Evolutionary conservation across 2,113 vertebrate genomes (phyloP).

Genomic region (Cariama cristata): DNA sequence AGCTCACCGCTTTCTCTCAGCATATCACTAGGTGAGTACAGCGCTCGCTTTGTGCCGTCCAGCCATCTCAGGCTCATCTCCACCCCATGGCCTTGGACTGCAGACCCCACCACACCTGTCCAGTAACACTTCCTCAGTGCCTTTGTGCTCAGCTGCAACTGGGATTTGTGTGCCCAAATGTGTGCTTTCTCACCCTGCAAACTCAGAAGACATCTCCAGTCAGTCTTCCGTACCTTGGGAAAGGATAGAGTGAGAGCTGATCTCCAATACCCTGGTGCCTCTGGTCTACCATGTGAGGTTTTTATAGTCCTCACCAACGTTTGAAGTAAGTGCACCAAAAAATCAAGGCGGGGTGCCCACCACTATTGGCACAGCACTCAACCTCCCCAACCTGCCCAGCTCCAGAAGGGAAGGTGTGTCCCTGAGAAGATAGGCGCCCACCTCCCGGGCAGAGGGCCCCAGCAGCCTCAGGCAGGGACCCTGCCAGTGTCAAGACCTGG

Average conservation of each 20-base stretch:
- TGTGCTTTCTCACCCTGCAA: neutral
- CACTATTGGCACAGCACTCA: neutral
- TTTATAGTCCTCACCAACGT: neutral
- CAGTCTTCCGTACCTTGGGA: neutral
- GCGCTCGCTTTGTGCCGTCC: neutral
- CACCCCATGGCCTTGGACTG: too few relatives aligned
- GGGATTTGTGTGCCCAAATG: neutral
- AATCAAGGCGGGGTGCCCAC: neutral
- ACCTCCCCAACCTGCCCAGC: neutral
- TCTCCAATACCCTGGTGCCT: neutral
- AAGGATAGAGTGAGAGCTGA: neutral
- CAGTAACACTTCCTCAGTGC: neutral
- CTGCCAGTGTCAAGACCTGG: neutral
- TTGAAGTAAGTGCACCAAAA: neutral
- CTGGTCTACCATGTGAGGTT: neutral
- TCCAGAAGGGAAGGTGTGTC: too few relatives aligned
- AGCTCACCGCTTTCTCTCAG: neutral
- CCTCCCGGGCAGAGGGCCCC: neutral
- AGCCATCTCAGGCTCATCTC: neutral
- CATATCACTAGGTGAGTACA: neutral
- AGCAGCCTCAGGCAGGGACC: neutral
- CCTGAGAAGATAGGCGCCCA: neutral
- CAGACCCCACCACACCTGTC: neutral
- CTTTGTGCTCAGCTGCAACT: neutral
- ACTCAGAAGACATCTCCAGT: neutral